Evolutionary conservation across 2,797 vertebrate genomes (phyloP).

Genomic region (Rousettus madagascariensis): DNA sequence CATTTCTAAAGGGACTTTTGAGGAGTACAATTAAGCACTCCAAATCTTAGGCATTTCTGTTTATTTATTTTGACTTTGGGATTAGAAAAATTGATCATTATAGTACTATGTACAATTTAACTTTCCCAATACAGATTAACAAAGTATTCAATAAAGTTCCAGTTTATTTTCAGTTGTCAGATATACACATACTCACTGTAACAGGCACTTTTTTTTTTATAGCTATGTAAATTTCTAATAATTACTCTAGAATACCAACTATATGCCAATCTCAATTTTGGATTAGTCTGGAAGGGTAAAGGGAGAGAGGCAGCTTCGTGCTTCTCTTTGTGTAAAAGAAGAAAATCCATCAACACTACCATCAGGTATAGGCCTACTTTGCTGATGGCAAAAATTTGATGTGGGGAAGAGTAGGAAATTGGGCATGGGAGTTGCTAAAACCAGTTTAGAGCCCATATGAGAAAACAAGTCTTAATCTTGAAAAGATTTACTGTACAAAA

Average conservation of each 20-base stretch:
- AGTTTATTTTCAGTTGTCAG: constrained; percentile 36
- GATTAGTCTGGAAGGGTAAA: background rate
- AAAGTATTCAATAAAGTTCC: constrained; percentile 46
- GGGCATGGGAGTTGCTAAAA: background rate
- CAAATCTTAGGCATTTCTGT: background rate
- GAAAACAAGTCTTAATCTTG: background rate
- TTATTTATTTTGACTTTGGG: constrained; percentile 39
- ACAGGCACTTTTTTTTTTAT: constrained; percentile 46
- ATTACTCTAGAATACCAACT: constrained; percentile 49
- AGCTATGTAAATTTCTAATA: constrained; percentile 59
- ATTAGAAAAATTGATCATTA: constrained; percentile 20
- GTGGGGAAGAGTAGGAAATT: background rate
- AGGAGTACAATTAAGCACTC: background rate
- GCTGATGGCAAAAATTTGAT: background rate
- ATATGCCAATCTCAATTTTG: constrained; percentile 59
- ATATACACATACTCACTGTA: background rate
- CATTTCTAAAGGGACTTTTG: constrained; percentile 55
- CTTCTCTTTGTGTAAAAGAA: background rate
- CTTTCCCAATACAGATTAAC: constrained; percentile 71
- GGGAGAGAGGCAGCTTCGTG: background rate
- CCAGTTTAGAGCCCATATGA: background rate
- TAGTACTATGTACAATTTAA: constrained; percentile 38
- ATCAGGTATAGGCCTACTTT: background rate
- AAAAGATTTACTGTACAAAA: background rate
- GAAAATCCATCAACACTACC: background rate